Evolutionary conservation across 2,888 invertebrate species (phyloP), one percentile per base, ranked within the genome.

Genomic region (Proisotoma minuta): DNA sequence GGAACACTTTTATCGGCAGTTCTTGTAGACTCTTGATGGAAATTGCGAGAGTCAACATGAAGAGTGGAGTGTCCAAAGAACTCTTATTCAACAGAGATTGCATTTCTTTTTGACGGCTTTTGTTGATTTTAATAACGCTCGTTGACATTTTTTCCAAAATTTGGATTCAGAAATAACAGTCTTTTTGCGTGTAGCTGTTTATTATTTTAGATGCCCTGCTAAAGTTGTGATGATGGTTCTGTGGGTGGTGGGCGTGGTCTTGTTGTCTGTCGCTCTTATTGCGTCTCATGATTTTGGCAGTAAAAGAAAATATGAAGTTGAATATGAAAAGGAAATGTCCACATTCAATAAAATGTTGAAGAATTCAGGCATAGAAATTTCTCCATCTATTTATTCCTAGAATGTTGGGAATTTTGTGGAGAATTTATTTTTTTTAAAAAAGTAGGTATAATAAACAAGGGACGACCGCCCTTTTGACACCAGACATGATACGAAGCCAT

Each of bases 381-480:
- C 34, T 34, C n/a, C n/a, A n/a, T n/a, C n/a, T 34, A 34, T 34
- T 34, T 34, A 8, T 15, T 34, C 34, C 34, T 34, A 8, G 15
- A 43, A 43, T 43, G 43, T 43, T 43, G 15, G 43, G 43, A 43
- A 43, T 43, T 43, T 43, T 43, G 15, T 12, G 43, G 43, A 15
- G 15, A 43, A 43, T 12, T 43, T 43, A 18, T 43, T 43, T 18
- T n/a, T n/a, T n/a, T n/a, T n/a, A n/a, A n/a, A n/a, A n/a, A n/a
- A n/a, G 20, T 18, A 18, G 43, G 18, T 20, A 20, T 20, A 43
- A 43, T 43, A 43, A 43, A 43, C 43, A 43, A 43, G 43, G 18
- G 43, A 43, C 43, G 20, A 43, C 43, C 43, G 43, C 43, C 43
- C 43, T 43, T n/a, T 20, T 43, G 43, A 43, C 43, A 43, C 43